Conservation (phyloP, 1,140 invertebrate species). For the Ips typographus region DNA sequence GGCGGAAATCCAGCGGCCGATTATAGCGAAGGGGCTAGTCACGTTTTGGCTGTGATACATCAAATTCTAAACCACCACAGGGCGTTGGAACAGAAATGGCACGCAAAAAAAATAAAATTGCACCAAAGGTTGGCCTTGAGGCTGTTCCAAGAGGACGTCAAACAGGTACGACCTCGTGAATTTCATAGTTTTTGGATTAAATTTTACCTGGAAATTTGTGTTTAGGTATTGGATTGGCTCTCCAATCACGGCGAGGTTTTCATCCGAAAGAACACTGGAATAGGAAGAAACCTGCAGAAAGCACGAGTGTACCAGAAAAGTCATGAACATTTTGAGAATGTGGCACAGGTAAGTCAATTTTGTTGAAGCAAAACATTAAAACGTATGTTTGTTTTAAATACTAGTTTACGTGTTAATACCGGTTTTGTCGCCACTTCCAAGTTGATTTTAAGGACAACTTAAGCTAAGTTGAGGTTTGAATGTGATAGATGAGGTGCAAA, state of each 20-base stretch:
- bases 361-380: neutral
- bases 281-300: conserved; percentile 92
- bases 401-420: no score
- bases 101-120: conserved; percentile 88
- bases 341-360: conserved; percentile 76
- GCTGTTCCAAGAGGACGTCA: conserved; percentile 94
- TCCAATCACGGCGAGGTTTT: conserved; percentile 99
- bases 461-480: no score
- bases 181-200: neutral
- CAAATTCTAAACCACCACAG: conserved; percentile 93
- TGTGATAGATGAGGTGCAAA: no score
- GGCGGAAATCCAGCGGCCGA: conserved; percentile 87
- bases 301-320: conserved; percentile 95
- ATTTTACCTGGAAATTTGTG: neutral
- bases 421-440: no score
- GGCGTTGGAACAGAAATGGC: conserved; percentile 90
- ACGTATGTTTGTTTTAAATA: no score
- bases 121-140: conserved; percentile 91
- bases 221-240: conserved; percentile 92
- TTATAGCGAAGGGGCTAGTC: conserved; percentile 91
- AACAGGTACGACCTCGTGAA: conserved; percentile 59
- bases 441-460: no score
- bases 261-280: conserved; percentile 92
- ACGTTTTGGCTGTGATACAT: conserved; percentile 87
- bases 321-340: conserved; percentile 97